These are phyloP conservation scores for Pararge aegeria DNA, from an alignment of 1,140 invertebrate species.

Conservation along the genomic window DNA sequence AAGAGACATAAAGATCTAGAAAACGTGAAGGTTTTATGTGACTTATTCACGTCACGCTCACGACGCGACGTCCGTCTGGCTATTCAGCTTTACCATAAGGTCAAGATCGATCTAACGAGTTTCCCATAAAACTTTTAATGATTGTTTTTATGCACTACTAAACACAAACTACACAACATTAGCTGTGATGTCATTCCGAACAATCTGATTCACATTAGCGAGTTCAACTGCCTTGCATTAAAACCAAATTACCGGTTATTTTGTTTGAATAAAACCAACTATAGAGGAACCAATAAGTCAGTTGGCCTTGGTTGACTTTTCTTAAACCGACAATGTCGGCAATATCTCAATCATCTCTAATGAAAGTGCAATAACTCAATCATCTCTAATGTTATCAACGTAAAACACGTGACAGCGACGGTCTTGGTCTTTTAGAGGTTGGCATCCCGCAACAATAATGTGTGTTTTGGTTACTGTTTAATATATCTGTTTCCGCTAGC, in stretches of 20 bases:
- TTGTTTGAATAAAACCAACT: background rate
- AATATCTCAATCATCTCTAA: too few species aligned
- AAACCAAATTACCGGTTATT: background rate
- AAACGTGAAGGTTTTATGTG: background rate
- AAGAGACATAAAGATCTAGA: too few species aligned
- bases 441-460: too few species aligned
- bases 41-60: background rate
- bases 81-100: background rate
- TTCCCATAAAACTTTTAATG: constrained; percentile 3
- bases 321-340: too few species aligned
- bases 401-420: too few species aligned
- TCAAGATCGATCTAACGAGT: background rate
- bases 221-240: background rate
- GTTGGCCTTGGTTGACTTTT: too few species aligned
- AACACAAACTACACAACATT: background rate
- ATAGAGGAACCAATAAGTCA: background rate
- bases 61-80: too few species aligned
- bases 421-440: too few species aligned
- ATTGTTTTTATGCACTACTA: constrained; percentile 1
- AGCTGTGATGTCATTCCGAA: background rate
- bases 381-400: too few species aligned
- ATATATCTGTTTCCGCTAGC: too few species aligned
- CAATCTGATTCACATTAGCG: background rate
- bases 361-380: too few species aligned
- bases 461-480: too few species aligned